Base-by-base conservation (phyloP, 2,888 invertebrate species). In the Drosophila suboccidentalis region DNA sequence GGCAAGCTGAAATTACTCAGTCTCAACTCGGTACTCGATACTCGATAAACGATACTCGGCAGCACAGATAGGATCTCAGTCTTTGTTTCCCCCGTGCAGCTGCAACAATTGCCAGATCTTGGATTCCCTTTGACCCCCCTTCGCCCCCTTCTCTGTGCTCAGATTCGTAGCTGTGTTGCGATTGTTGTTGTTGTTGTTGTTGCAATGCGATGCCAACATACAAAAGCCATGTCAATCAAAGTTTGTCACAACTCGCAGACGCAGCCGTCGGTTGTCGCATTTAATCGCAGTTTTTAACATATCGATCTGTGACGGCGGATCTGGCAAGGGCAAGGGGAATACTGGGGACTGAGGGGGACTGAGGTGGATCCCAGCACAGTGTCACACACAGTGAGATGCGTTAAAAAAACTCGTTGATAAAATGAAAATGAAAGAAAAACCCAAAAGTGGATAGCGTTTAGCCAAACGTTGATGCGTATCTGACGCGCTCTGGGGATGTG, bases 241-340 rank as follows among this genome's bases (percentile, higher is more conserved):
- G 88, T 87, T 79, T 79, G 78, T 79, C 77, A 80, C 78, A 80
- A 69, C 66, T 59, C 46, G 54, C 61, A 58, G 65, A 41, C 61
- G 57, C 74, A 74, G 60, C 59, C 76, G 71, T 55, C 65, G 77
- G 63, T 60, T 65, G 72, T 75, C 82, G 86, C 88, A 80, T 87
- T 89, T 87, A 83, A 87, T 87, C 87, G 79, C 75, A 51, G 61
- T 90, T 88, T 88, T 87, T 90, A 87, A 81, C 87, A 87, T 87
- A 88, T 78, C 79, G 90, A 87, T 87, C 87, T 72, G 59, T 19
- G 34, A 36, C 17, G 36, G 8, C 6, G 29, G 8, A 29, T 29
- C 46, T 17, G 29, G 8, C 13, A 1, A 26, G 38, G 15, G 8
- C 13, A 1, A 26, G 38, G 15, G 15, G 57, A 1, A 38, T 26